A percentile compares a stretch with the other conserved stretches of the same genome.
These are phyloP conservation scores for Palythoa heliodiscus DNA, from an alignment of 92 coral and sea anemone species.

Conservation along the genomic window DNA sequence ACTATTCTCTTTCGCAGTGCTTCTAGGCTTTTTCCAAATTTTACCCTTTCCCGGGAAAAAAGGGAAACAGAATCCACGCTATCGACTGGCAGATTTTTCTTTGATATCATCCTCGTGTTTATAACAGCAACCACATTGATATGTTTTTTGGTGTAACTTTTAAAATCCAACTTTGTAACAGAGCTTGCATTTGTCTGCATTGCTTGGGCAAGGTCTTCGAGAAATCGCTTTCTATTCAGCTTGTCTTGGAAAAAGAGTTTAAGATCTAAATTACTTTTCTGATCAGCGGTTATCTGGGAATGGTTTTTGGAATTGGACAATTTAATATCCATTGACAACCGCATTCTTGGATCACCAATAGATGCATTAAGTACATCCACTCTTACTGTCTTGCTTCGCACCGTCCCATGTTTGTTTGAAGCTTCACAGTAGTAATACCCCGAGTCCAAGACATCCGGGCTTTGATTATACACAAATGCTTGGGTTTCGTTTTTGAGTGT, in stretches of 20 bases:
- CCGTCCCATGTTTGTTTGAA: conserved; percentile 60
- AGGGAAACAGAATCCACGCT: conserved; percentile 1
- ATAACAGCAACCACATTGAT: background rate
- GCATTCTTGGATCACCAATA: conserved; percentile 60
- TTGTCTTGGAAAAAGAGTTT: background rate
- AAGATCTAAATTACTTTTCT: background rate
- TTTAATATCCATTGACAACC: conserved; percentile 52
- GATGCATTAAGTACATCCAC: conserved; percentile 57
- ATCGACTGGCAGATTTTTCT: background rate
- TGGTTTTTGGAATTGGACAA: background rate
- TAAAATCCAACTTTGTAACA: background rate
- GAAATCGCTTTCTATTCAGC: background rate
- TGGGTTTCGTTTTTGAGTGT: conserved; percentile 42
- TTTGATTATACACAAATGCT: conserved; percentile 43
- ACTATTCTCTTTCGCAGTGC: conserved; percentile 3
- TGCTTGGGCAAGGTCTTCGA: conserved; percentile 1
- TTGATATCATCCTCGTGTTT: background rate
- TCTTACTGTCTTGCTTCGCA: conserved; percentile 51
- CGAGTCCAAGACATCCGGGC: conserved; percentile 41
- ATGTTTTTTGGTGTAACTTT: background rate
- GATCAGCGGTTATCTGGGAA: background rate
- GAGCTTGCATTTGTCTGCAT: conserved; percentile 15
- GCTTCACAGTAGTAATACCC: conserved; percentile 65
- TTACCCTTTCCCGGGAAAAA: background rate
- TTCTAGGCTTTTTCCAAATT: conserved; percentile 11